Evolutionary conservation across 1,140 invertebrate species (phyloP).

Genomic region (Steinernema feltiae): DNA sequence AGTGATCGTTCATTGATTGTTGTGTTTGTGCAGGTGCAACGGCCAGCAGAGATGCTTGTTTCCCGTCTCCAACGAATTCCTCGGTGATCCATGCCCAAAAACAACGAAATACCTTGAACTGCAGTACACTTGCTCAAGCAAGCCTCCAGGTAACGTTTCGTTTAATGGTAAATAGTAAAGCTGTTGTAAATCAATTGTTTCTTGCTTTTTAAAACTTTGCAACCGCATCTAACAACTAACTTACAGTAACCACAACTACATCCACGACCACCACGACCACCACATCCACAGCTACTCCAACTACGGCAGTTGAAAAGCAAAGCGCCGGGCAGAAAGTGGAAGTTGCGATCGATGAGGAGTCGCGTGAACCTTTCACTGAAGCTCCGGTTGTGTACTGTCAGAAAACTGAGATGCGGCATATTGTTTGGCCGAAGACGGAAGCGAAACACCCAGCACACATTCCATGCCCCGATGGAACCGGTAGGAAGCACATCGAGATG

Average conservation of each 20-base stretch:
- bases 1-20: background rate
- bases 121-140: slow-evolving; percentile 23
- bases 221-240: too few relatives aligned
- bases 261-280: slow-evolving; percentile 26
- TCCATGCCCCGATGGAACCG: slow-evolving; percentile 15
- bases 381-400: slow-evolving; percentile 2
- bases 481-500: background rate
- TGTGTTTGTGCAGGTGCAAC: slow-evolving; percentile 30
- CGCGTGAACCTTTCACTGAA: background rate
- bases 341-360: slow-evolving; percentile 5
- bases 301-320: background rate
- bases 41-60: slow-evolving; percentile 25
- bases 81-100: slow-evolving; percentile 30
- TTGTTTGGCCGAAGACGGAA: slow-evolving; percentile 13
- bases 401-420: background rate
- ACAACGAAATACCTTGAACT: slow-evolving; percentile 31
- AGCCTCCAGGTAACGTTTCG: background rate
- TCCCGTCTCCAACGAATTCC: slow-evolving; percentile 24
- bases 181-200: background rate
- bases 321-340: slow-evolving; percentile 8
- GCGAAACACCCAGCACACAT: background rate
- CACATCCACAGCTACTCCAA: slow-evolving; percentile 15
- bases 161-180: background rate
- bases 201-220: too few relatives aligned
- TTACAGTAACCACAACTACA: slow-evolving; percentile 32